A percentile compares a stretch with the other conserved stretches of the same genome.
Evolutionary conservation across 2,797 vertebrate genomes (phyloP).

Genomic region (Phoebastria nigripes): DNA sequence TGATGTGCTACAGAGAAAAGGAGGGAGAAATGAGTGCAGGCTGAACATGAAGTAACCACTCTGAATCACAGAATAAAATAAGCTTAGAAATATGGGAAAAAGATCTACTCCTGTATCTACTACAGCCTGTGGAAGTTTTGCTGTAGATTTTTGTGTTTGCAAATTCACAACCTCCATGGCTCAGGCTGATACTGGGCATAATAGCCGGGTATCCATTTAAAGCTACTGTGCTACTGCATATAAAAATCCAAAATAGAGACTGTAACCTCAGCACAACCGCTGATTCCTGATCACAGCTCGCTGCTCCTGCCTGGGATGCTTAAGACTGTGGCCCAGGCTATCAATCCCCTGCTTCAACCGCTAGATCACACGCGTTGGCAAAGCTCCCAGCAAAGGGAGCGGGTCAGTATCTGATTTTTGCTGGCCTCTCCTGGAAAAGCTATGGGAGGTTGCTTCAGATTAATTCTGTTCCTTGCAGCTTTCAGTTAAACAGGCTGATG

Average conservation of each 20-base stretch:
- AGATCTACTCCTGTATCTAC: not conserved
- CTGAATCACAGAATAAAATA: not conserved
- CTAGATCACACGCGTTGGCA: not conserved
- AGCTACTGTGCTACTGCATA: not conserved
- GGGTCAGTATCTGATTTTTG: not conserved
- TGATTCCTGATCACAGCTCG: not conserved
- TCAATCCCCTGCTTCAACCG: not conserved
- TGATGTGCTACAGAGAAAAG: not conserved
- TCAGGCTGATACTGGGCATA: not conserved
- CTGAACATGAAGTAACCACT: not conserved
- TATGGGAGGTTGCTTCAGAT: not conserved
- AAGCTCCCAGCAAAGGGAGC: not conserved
- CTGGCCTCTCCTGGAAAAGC: not conserved
- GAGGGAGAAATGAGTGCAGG: not conserved
- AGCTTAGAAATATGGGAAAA: not conserved
- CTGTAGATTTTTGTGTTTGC: not conserved
- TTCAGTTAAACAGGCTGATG: slow-evolving; percentile 15
- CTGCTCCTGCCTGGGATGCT: not conserved
- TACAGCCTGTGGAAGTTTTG: not conserved
- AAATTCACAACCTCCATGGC: not conserved
- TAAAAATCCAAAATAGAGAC: not conserved
- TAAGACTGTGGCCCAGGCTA: not conserved
- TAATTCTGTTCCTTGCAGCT: slow-evolving; percentile 31
- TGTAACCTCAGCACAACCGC: not conserved
- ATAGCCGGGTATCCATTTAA: not conserved